Evolutionary conservation across 2,888 invertebrate genomes (phyloP).

Genomic region (Brachyopa scutellaris): DNA sequence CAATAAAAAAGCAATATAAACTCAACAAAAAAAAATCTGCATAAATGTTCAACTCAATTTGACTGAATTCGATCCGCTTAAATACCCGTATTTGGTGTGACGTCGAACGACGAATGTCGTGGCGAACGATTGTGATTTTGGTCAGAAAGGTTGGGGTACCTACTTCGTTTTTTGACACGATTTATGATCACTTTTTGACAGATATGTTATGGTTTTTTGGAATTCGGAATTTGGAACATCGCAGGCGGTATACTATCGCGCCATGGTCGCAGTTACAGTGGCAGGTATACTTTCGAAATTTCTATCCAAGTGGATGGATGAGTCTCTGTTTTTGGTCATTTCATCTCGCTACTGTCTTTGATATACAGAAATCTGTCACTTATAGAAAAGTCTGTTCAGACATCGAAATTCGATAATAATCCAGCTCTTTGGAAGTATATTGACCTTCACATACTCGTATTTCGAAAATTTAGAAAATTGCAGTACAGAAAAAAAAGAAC

Average conservation of each 20-base stretch:
- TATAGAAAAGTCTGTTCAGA: no score
- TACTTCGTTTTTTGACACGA: neutral
- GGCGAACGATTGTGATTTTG: neutral
- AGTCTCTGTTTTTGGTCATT: no score
- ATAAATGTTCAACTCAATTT: slow-evolving; percentile 8
- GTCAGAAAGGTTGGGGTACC: neutral
- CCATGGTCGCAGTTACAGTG: no score
- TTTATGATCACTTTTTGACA: slow-evolving; percentile 15
- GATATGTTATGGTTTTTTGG: slow-evolving; percentile 9
- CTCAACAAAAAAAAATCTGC: slow-evolving; percentile 1
- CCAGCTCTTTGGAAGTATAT: no score
- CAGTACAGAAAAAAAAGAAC: no score
- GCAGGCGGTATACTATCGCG: neutral
- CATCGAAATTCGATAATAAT: no score
- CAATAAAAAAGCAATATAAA: slow-evolving; percentile 13
- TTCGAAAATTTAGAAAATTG: no score
- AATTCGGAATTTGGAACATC: no score
- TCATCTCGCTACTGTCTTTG: no score
- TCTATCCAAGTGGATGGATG: neutral
- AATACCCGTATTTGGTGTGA: slow-evolving; percentile 17
- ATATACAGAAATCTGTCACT: no score
- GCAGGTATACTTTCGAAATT: slow-evolving; percentile 6
- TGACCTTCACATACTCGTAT: no score
- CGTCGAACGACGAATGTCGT: no score
- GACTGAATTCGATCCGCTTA: slow-evolving; percentile 10